Evolutionary conservation across 2,888 invertebrate species (phyloP), one percentile per base, ranked within the genome.

Genomic region (Hymenopus coronatus): DNA sequence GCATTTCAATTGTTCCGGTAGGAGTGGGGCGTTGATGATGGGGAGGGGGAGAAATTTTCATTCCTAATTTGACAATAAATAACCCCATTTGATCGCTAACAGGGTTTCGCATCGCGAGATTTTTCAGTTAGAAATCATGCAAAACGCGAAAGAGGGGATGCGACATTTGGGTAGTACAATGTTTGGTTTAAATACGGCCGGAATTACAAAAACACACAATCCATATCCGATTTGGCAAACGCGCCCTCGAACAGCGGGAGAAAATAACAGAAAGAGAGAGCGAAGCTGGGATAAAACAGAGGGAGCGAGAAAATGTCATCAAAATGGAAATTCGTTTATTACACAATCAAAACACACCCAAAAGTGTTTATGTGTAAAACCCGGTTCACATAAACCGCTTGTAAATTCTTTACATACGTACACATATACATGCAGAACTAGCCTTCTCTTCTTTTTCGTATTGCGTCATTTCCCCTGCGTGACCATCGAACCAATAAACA

Each of bases 291-390:
- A 27, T 30, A 30, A n/a, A 83, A 83, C 27, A 88, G 30, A 82
- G 88, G 28, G 83, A 88, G 82, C 14, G 15, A 88, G 83, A 87
- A 88, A 88, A 84, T 88, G 89, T 87, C 89, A 90, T 90, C 90
- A 89, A 89, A 88, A 90, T 90, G 89, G 88, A 90, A 90, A 90
- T 90, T 89, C 88, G 88, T 90, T 89, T 90, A 88, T 90, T 89
- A 89, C 85, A 89, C 89, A 90, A 90, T 90, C 90, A 90, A 90
- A 90, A 90, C 89, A 90, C 87, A 83, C 81, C 83, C 85, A 85
- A 89, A 88, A 89, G 89, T 90, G 90, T 90, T 89, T 89, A 89
- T 83, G 88, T 86, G 40, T 70, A 88, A 83, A 85, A 28, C 83
- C 86, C 30, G 86, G 40, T 40, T 40, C 84, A 70, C 81, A 70